Conservation (phyloP, 2,888 invertebrate species). For the Incurvaria masculella region DNA sequence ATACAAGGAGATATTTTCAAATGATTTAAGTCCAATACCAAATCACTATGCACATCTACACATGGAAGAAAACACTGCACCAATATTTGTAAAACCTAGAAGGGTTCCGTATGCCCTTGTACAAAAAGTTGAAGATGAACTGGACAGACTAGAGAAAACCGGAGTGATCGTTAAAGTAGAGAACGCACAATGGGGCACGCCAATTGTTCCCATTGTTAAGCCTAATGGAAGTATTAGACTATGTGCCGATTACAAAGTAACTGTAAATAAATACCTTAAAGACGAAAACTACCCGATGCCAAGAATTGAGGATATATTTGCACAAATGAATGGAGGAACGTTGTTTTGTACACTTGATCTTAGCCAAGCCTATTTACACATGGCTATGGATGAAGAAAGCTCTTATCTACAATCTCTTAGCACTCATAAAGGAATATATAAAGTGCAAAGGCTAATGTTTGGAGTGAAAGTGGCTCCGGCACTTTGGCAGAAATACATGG, state of each 20-base stretch:
- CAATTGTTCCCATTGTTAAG: conserved; percentile 12
- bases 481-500: background rate
- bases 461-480: conserved; percentile 2
- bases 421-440: conserved; percentile 12
- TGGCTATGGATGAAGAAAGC: conserved; percentile 8
- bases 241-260: conserved; percentile 13
- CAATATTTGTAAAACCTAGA: conserved; percentile 5
- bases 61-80: conserved; percentile 6
- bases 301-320: conserved; percentile 13
- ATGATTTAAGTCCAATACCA: conserved; percentile 4
- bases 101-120: conserved; percentile 9
- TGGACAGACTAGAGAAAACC: conserved; percentile 10
- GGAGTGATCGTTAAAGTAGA: conserved; percentile 14
- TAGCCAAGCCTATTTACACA: conserved; percentile 9
- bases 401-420: conserved; percentile 11
- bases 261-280: conserved; percentile 9
- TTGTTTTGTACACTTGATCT: conserved; percentile 13
- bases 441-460: conserved; percentile 9
- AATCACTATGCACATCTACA: conserved; percentile 8
- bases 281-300: conserved; percentile 10
- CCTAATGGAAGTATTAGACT: conserved; percentile 9
- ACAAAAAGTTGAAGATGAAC: conserved; percentile 9
- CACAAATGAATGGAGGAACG: conserved; percentile 10
- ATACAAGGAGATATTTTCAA: too few relatives aligned
- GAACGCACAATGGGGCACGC: conserved; percentile 12